These are phyloP conservation scores for human DNA, from an alignment of 2,113 vertebrate genomes.

Conservation along the genomic window GRCh38 chr17:13338501-13339000, in stretches of 20 bases:
- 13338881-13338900: neutral
- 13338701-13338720: neutral
- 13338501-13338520: neutral
- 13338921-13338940: neutral
- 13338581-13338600: neutral
- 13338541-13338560: neutral
- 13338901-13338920: neutral
- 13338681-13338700: neutral
- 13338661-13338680: neutral
- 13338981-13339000: neutral
- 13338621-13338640: neutral
- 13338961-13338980: neutral
- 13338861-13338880: neutral
- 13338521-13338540: constrained; percentile 33
- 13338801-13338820: neutral
- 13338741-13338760: neutral
- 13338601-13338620: neutral
- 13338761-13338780: neutral
- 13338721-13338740: neutral
- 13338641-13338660: neutral
- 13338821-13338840: neutral
- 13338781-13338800: neutral
- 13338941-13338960: neutral
- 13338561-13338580: neutral
- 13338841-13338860: neutral